phyloP scores from a whole-genome alignment of 1,140 invertebrate species.

The Rhopalosiphum padi region DNA sequence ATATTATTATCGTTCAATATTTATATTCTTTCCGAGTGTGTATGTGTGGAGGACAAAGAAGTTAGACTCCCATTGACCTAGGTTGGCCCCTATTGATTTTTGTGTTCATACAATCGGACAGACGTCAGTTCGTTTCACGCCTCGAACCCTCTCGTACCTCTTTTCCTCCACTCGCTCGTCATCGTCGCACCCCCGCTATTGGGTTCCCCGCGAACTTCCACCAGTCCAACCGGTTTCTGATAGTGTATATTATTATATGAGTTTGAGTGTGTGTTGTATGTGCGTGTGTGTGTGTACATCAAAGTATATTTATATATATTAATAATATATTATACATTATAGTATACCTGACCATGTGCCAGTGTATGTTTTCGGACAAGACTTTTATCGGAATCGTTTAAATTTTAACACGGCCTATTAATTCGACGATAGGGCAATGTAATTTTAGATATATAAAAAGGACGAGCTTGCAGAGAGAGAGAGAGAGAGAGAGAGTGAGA shows the following conservation, averaged over 20 bases:
- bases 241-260: background rate
- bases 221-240: background rate
- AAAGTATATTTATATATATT: background rate
- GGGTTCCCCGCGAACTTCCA: background rate
- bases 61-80: constrained; percentile 23
- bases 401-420: constrained; percentile 54
- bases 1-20: constrained; percentile 16
- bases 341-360: background rate
- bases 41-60: background rate
- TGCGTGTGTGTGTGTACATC: background rate
- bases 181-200: background rate
- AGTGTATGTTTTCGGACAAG: constrained; percentile 6
- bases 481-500: too few relatives aligned
- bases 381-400: constrained; percentile 51
- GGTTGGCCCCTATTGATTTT: constrained; percentile 45
- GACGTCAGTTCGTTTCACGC: constrained; percentile 34
- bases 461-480: background rate
- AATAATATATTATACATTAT: background rate
- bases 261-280: too few relatives aligned
- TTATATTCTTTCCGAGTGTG: background rate
- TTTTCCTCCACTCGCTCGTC: background rate
- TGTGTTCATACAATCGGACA: constrained; percentile 51
- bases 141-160: background rate
- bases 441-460: background rate
- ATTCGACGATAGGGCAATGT: background rate